Evolutionary conservation across 2,113 vertebrate species (phyloP), one percentile per base, ranked within the genome.

Genomic region (Notothenia rossii): DNA sequence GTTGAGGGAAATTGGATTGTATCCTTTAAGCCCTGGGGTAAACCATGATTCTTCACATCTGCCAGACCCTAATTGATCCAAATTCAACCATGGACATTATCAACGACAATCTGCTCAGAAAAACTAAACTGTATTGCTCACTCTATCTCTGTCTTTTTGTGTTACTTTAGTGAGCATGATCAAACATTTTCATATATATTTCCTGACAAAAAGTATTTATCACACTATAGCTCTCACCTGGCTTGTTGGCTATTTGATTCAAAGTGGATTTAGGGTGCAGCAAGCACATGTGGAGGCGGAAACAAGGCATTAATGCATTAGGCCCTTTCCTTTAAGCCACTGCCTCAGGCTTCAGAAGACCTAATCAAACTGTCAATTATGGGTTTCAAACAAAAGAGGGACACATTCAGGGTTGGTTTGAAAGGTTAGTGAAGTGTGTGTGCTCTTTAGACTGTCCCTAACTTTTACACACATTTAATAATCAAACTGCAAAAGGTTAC

Each of bases 1-100:
- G 92, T 94, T 94, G 95, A 93, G 90, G 78, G 92, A 92, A 98
- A 99, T 98, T 92, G 91, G 89, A 95, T 97, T 98, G 94, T 94
- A 79, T 88, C 85, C 89, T 88, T 94, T 91, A 93, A 94, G 94
- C 94, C 95, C 93, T 86, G 90, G 86, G 94, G 96, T 94, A 94
- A 95, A 92, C 89, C 83, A 81, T 93, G 95, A 80, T 91, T 90
- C 78, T 93, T 93, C 89, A 86, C 93, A 82, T 89, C 90, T 91
- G 91, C 88, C 90, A 92, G 82, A 56, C 89, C 92, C 91, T 97
- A 96, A 97, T 97, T 94, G 91, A 89, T 94, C 79, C 88, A 96
- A 95, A 96, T 96, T 95, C 95, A 92, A 84, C 90, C 94, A 95
- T 75, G 96, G 95, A 95, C 92, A 94, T 93, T 91, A 88, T 97